Conservation (phyloP, 2,113 vertebrate genomes). For the Mesembrinibis cayennensis region DNA sequence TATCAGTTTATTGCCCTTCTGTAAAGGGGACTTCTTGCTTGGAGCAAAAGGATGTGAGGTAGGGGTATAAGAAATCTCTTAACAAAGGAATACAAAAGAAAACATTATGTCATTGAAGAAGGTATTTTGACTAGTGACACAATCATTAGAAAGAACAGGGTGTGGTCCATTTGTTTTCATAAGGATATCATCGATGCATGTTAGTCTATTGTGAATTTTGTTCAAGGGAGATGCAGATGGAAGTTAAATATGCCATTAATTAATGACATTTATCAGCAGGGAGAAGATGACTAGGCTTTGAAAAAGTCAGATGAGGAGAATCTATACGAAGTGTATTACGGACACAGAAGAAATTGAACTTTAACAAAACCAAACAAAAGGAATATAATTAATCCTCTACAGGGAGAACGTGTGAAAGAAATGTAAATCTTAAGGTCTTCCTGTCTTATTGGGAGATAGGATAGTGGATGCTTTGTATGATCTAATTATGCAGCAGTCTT, state of each 20-base stretch:
- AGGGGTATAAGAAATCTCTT: not conserved
- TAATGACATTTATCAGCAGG: not conserved
- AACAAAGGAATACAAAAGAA: not conserved
- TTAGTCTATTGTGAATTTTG: not conserved
- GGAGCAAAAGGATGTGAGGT: not conserved
- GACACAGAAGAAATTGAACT: not conserved
- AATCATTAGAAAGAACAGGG: not conserved
- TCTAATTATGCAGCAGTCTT: not conserved
- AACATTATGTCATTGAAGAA: not conserved
- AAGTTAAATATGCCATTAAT: not conserved
- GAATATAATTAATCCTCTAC: not conserved
- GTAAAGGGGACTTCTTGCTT: not conserved
- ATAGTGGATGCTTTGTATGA: not conserved
- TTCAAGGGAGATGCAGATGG: not conserved
- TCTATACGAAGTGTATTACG: not conserved
- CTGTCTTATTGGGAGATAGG: not conserved
- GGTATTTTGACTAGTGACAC: not conserved
- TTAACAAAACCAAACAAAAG: not conserved
- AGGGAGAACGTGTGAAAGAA: not conserved
- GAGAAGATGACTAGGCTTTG: not conserved
- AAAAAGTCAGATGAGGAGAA: not conserved
- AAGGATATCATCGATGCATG: not conserved
- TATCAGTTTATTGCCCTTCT: not conserved
- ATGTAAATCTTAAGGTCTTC: not conserved
- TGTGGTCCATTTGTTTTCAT: not conserved